These are phyloP conservation scores for Macroramphosus scolopax DNA, from an alignment of 2,797 vertebrate species.

Conservation along the genomic window DNA sequence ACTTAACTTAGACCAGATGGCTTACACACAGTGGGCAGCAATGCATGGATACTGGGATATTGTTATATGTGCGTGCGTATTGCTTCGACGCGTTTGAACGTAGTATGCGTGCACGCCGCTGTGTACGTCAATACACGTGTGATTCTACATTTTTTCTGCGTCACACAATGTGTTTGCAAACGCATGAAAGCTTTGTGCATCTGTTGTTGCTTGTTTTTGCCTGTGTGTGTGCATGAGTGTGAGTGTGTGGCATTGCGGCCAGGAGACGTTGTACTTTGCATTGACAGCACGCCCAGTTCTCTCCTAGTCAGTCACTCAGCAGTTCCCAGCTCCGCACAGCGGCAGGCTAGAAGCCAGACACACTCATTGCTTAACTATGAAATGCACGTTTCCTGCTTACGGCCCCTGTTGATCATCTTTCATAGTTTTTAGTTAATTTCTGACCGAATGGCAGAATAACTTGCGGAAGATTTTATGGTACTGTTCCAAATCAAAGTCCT, in stretches of 20 bases:
- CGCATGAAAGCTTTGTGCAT: slow-evolving; percentile 21
- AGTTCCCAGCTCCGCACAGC: slow-evolving; percentile 66
- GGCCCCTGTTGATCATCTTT: slow-evolving; percentile 53
- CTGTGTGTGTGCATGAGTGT: slow-evolving; percentile 14
- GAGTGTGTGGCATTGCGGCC: slow-evolving; percentile 54
- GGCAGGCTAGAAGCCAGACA: slow-evolving; percentile 54
- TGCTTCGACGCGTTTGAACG: slow-evolving; percentile 5
- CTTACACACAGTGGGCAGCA: slow-evolving; percentile 69
- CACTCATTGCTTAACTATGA: slow-evolving; percentile 61
- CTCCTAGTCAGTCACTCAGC: slow-evolving; percentile 62
- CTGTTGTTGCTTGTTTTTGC: slow-evolving; percentile 21
- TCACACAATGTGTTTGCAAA: slow-evolving; percentile 8
- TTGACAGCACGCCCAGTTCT: slow-evolving; percentile 66
- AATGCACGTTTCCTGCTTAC: slow-evolving; percentile 58
- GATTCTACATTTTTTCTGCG: slow-evolving; percentile 15
- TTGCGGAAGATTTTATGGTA: no score
- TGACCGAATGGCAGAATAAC: slow-evolving; percentile 34
- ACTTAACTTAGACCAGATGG: slow-evolving; percentile 87
- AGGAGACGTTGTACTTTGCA: slow-evolving; percentile 67
- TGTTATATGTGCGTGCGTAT: slow-evolving; percentile 29
- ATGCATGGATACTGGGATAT: slow-evolving; percentile 74
- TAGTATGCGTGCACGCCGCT: slow-evolving; percentile 1
- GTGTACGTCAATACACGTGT: slow-evolving; percentile 10
- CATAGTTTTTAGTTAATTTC: slow-evolving; percentile 44
- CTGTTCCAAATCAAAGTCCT: no score